These are phyloP conservation scores for Megalops cyprinoides DNA, from an alignment of 2,797 vertebrate genomes.

Conservation along the genomic window DNA sequence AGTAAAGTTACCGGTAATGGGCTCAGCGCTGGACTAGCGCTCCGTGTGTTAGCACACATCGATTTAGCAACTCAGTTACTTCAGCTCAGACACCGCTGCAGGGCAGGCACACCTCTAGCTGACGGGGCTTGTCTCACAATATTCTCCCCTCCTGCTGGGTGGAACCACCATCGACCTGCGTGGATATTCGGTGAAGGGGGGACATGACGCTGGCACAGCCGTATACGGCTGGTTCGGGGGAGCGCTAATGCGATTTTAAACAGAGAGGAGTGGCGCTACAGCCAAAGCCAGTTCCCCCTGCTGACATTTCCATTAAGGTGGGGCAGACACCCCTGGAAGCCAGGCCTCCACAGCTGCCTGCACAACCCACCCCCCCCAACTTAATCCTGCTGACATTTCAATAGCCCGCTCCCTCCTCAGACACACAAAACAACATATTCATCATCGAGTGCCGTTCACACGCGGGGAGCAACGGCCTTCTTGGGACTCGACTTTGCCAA, in stretches of 20 bases:
- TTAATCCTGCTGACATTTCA: background rate
- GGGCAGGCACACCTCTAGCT: background rate
- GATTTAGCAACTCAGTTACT: too few species aligned
- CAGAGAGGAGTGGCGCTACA: background rate
- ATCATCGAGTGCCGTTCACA: background rate
- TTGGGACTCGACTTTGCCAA: background rate
- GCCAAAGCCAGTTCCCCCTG: background rate
- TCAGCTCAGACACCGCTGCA: background rate
- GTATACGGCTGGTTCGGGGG: too few species aligned
- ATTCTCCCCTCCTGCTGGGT: background rate
- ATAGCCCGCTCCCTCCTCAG: background rate
- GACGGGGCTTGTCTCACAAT: background rate
- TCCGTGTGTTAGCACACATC: background rate
- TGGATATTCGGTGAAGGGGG: too few species aligned
- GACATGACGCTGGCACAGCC: too few species aligned
- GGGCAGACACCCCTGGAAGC: background rate
- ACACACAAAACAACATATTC: background rate
- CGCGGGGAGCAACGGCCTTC: background rate
- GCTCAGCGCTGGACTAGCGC: background rate
- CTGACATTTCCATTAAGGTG: conserved; percentile 6
- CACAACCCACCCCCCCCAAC: too few species aligned
- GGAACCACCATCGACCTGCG: too few species aligned
- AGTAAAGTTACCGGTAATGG: background rate
- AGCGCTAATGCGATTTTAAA: too few species aligned
- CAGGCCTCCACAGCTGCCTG: background rate